phyloP scores from a whole-genome alignment of 2,797 vertebrate genomes.

The Lacerta viridis region DNA sequence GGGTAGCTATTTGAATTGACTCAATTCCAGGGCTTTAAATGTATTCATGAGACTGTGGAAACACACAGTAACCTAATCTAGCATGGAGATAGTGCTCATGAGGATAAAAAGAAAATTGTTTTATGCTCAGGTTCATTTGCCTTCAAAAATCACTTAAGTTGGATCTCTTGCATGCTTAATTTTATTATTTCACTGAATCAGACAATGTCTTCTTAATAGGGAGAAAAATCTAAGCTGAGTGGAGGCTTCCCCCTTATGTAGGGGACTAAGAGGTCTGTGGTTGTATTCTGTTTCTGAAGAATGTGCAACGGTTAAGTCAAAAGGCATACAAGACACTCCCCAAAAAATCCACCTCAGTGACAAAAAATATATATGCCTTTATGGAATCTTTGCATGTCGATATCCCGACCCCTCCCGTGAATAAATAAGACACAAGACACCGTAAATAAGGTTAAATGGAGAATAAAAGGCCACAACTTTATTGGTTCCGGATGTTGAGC shows the following conservation, averaged over 20 bases:
- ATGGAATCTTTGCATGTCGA: no score
- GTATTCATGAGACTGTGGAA: conserved; percentile 18
- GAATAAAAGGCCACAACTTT: no score
- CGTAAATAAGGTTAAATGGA: no score
- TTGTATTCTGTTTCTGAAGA: conserved; percentile 4
- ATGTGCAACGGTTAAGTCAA: neutral
- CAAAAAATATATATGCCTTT: no score
- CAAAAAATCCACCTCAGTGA: no score
- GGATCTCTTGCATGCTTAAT: conserved; percentile 43
- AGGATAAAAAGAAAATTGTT: conserved; percentile 50
- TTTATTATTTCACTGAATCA: conserved; percentile 53
- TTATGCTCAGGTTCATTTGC: conserved; percentile 50
- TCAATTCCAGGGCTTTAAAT: conserved; percentile 30
- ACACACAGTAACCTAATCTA: neutral
- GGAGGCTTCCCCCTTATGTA: neutral
- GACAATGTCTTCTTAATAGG: conserved; percentile 13
- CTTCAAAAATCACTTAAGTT: conserved; percentile 54
- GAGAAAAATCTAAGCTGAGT: conserved; percentile 12
- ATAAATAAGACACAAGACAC: no score
- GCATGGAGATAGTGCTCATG: conserved; percentile 10
- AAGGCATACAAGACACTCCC: neutral
- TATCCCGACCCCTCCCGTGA: no score
- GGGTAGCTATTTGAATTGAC: conserved; percentile 17
- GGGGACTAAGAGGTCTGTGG: conserved; percentile 1
- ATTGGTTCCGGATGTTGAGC: no score